A percentile compares a stretch with the other conserved stretches of the same genome.
Conservation (phyloP, 2,888 invertebrate genomes). For the Melitaea athalia region DNA sequence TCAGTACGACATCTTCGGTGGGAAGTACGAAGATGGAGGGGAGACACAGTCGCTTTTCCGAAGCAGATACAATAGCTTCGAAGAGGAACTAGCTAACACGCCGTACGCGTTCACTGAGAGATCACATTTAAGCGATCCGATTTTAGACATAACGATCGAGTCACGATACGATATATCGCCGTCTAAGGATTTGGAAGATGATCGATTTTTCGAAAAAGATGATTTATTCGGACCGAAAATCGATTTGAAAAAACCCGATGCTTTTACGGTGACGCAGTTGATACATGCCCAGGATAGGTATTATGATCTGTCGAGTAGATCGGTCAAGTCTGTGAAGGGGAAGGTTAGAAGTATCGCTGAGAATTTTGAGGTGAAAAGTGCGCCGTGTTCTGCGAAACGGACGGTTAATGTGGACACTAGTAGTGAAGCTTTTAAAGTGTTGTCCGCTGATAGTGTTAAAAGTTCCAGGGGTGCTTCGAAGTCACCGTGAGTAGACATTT, state of each 20-base stretch:
- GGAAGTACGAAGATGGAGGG: constrained; percentile 64
- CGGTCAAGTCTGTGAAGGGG: constrained; percentile 38
- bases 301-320: constrained; percentile 64
- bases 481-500: constrained; percentile 33
- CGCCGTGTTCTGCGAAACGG: constrained; percentile 50
- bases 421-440: constrained; percentile 43
- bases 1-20: constrained; percentile 73
- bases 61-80: constrained; percentile 77
- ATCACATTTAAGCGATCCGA: constrained; percentile 50
- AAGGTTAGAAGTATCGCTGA: constrained; percentile 41
- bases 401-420: constrained; percentile 42
- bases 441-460: constrained; percentile 37
- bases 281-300: constrained; percentile 77
- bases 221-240: constrained; percentile 63
- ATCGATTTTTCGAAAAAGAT: constrained; percentile 61
- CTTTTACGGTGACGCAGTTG: constrained; percentile 73
- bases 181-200: constrained; percentile 64
- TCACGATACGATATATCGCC: constrained; percentile 48
- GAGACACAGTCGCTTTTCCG: constrained; percentile 69
- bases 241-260: constrained; percentile 52
- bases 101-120: constrained; percentile 75
- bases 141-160: constrained; percentile 67
- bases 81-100: constrained; percentile 77
- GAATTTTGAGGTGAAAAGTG: constrained; percentile 53
- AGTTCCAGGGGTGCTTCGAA: constrained; percentile 25